Conservation (phyloP, 1,140 invertebrate species). For the Drosophila sp. region DNA sequence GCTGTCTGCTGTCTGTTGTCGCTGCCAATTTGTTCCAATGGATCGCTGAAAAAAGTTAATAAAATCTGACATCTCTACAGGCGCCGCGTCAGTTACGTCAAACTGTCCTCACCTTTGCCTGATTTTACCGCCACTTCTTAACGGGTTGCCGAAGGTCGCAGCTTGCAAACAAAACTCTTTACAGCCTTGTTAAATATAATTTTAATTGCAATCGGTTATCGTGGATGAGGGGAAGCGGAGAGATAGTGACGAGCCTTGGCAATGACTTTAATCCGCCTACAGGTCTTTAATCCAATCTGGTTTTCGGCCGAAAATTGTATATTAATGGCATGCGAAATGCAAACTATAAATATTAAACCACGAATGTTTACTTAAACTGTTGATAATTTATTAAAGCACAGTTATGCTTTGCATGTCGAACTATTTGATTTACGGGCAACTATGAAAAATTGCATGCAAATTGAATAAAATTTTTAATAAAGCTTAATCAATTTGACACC, state of each 20-base stretch:
- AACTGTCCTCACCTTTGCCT: slow-evolving; percentile 14
- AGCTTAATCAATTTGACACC: slow-evolving; percentile 71
- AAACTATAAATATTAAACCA: slow-evolving; percentile 23
- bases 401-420: slow-evolving; percentile 15
- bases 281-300: slow-evolving; percentile 12
- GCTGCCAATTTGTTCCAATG: slow-evolving; percentile 7
- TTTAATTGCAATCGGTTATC: slow-evolving; percentile 40
- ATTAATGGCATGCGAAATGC: slow-evolving; percentile 24
- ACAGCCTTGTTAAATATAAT: slow-evolving; percentile 19
- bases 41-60: slow-evolving; percentile 12
- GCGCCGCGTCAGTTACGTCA: slow-evolving; percentile 10
- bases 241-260: slow-evolving; percentile 2
- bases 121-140: slow-evolving; percentile 5
- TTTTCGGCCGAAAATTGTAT: background rate
- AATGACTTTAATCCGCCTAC: slow-evolving; percentile 48
- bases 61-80: slow-evolving; percentile 25
- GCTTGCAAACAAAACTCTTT: background rate
- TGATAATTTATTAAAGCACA: slow-evolving; percentile 6
- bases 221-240: background rate
- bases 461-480: slow-evolving; percentile 36
- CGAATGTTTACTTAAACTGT: slow-evolving; percentile 19
- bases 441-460: slow-evolving; percentile 38
- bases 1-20: slow-evolving; percentile 8
- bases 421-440: slow-evolving; percentile 13
- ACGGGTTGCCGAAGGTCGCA: slow-evolving; percentile 6